Conservation (phyloP, 1,140 invertebrate species). For the Cryptotermes secundus region DNA sequence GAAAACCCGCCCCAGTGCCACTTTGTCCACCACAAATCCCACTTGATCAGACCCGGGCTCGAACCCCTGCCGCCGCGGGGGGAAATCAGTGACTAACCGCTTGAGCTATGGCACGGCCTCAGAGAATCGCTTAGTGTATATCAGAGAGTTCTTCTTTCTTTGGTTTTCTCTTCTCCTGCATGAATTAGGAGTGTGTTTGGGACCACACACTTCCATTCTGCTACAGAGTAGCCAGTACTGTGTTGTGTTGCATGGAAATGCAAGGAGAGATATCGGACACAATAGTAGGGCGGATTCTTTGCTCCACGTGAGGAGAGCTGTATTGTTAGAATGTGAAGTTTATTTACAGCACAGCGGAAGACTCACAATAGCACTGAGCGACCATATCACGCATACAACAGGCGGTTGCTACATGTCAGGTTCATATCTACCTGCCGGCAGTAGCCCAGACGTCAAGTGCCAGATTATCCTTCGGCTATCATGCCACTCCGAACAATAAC, state of each 20-base stretch:
- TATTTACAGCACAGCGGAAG: background rate
- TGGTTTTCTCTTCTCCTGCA: too few species aligned
- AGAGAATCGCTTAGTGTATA: too few species aligned
- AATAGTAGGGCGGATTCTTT: background rate
- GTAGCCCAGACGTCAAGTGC: background rate
- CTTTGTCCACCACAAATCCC: too few species aligned
- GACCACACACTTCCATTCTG: too few species aligned
- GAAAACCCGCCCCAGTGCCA: too few species aligned
- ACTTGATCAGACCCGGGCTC: too few species aligned
- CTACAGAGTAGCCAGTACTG: background rate
- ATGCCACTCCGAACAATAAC: background rate
- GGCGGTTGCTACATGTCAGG: background rate
- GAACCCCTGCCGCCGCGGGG: too few species aligned
- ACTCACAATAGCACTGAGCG: background rate
- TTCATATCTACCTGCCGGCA: background rate
- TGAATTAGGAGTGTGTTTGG: too few species aligned
- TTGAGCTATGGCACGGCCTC: too few species aligned
- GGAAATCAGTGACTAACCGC: too few species aligned
- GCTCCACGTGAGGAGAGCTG: background rate
- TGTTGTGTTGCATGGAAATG: background rate
- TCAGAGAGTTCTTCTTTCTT: too few species aligned
- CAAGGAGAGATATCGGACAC: background rate
- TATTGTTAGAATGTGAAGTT: constrained; percentile 19
- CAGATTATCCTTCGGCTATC: background rate
- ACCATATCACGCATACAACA: background rate